Conservation (phyloP, 2,888 invertebrate species). For the Cyaniris semiargus region DNA sequence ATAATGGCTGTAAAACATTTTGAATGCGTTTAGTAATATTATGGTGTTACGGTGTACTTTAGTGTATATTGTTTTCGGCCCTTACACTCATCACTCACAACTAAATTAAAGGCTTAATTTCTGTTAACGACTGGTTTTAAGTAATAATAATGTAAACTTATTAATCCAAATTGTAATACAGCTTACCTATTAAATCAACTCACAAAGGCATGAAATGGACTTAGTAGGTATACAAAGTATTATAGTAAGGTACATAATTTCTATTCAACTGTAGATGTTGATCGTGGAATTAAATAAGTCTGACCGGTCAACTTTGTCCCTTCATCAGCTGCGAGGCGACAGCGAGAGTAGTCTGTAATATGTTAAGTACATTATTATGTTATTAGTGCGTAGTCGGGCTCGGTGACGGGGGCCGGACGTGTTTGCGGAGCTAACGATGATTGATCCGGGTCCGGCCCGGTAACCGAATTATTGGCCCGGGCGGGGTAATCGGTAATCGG, state of each 20-base stretch:
- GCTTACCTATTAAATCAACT: too few relatives aligned
- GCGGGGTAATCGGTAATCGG: neutral
- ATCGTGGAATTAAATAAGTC: neutral
- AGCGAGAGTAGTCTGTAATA: neutral
- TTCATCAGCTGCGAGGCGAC: neutral
- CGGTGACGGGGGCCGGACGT: neutral
- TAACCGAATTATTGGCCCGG: slow-evolving; percentile 15
- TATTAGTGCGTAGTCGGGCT: neutral
- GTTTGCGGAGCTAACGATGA: slow-evolving; percentile 24
- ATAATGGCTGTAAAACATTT: neutral
- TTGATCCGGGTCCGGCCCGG: slow-evolving; percentile 20
- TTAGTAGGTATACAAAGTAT: too few relatives aligned
- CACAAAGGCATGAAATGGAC: too few relatives aligned
- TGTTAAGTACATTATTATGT: slow-evolving; percentile 5
- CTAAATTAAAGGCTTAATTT: too few relatives aligned
- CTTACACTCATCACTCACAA: too few relatives aligned
- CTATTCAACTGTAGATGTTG: too few relatives aligned
- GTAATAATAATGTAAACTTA: too few relatives aligned
- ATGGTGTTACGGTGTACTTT: neutral
- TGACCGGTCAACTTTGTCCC: neutral
- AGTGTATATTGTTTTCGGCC: too few relatives aligned
- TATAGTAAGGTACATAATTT: too few relatives aligned
- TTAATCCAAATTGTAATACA: too few relatives aligned
- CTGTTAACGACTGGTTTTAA: too few relatives aligned
- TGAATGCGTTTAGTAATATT: neutral